A percentile compares a stretch with the other conserved stretches of the same genome.
These are phyloP conservation scores for Diploscapter pachys DNA, from an alignment of 1,140 invertebrate species.

Conservation along the genomic window DNA sequence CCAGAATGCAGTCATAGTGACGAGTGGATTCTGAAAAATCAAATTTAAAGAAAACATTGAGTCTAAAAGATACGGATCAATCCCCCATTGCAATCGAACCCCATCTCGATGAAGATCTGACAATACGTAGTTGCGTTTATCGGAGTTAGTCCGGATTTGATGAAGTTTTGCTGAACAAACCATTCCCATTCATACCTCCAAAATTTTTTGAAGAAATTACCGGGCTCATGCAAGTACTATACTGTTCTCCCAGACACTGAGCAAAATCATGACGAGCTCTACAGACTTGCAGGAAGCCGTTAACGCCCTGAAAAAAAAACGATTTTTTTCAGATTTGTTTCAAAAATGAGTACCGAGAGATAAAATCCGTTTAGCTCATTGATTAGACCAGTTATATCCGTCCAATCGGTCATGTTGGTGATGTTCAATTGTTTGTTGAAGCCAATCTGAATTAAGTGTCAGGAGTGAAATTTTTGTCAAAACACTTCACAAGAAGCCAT, in stretches of 20 bases:
- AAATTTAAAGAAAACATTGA: no score
- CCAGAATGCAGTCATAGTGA: slow-evolving; percentile 13
- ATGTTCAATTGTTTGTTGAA: slow-evolving; percentile 8
- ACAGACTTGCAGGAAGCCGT: slow-evolving; percentile 7
- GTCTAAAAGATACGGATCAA: slow-evolving; percentile 12
- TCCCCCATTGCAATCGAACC: slow-evolving; percentile 11
- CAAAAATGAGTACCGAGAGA: neutral
- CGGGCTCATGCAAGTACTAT: slow-evolving; percentile 9
- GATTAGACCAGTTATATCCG: neutral
- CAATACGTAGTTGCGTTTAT: neutral
- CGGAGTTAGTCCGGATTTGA: slow-evolving; percentile 5
- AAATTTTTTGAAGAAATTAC: neutral
- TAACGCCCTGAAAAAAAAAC: neutral
- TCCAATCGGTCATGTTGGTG: slow-evolving; percentile 7
- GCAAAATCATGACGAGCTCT: neutral
- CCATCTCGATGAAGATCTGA: slow-evolving; percentile 11
- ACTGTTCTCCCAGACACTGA: slow-evolving; percentile 9
- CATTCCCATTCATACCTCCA: neutral
- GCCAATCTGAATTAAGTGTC: neutral
- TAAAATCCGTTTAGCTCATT: slow-evolving; percentile 4
- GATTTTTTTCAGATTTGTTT: no score
- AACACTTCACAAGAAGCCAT: neutral
- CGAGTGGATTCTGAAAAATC: neutral
- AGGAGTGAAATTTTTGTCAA: neutral
- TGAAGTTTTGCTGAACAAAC: neutral